Evolutionary conservation across 2,888 invertebrate genomes (phyloP), one percentile per base, ranked within the genome.

Genomic region (Aspidiotus rigidus): DNA sequence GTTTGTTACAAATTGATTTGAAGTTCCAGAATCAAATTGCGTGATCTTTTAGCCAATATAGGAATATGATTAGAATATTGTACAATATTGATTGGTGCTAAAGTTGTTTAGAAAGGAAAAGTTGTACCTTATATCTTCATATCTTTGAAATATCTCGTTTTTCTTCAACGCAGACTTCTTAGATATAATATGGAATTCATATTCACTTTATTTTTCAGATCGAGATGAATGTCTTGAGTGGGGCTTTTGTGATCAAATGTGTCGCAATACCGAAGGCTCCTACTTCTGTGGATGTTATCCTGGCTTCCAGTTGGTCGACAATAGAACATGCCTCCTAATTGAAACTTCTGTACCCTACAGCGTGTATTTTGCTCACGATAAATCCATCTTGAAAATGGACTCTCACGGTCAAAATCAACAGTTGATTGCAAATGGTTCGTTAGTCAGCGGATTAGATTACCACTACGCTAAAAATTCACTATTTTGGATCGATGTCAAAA

Each of bases 181-280:
- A 5, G 5, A 28, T 28, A 28, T 5, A 28, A 28, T 28, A 28
- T 28, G n/a, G n/a, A n/a, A n/a, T 28, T 28, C 28, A 5, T 28
- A 28, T 60, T 6, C 1, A 39, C 40, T 16, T n/a, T n/a, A 10
- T 54, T 69, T 73, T 75, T 10, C 77, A 85, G 98, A 99, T 81
- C 84, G 90, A 74, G 87, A 98, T 80, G 97, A 98, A 79, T 93
- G 93, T 79, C 78, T 82, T 60, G 91, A 92, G 79, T 93, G 93
- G 93, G 93, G 93, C 55, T 90, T 85, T 79, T 99, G 98, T 79
- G 95, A 97, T 77, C 99, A 99, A 79, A 82, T 89, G 42, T 99
- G 99, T 78, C 84, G 86, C 71, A 97, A 98, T 78, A 87, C 87
- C 0, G 88, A 87, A 1, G 94, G 84, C 9, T 79, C 91, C 10